Evolutionary conservation across 1,140 invertebrate species (phyloP), one percentile per base, ranked within the genome.

Genomic region (Monomorium pharaonis): DNA sequence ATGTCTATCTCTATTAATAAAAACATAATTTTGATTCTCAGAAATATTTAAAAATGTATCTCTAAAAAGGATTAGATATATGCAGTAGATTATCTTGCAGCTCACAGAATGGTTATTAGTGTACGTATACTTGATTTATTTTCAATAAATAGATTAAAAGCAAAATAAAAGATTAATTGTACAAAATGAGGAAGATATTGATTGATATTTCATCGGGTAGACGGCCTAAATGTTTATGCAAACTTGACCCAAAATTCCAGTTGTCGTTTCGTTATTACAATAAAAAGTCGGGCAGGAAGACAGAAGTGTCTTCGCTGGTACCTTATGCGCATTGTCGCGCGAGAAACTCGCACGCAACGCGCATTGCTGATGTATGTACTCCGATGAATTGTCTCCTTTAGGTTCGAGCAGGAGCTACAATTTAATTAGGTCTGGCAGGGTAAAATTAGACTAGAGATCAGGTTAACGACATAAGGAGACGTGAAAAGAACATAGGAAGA

Each of bases 201-300:
- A 88, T 80, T 47, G 56, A 37, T 2, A 27, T 56, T 56, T 78
- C 9, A n/a, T 74, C 56, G 30, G 10, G 7, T 44, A 42, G 49
- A 54, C 65, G 87, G 51, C 90, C 91, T 89, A 76, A 87, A 92
- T 92, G 81, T 62, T 90, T 92, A 90, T 91, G 90, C 81, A 90
- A 89, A 93, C 72, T 86, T 69, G 92, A 93, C 91, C 92, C 84
- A 84, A 88, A 91, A 92, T 87, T 90, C 86, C 81, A 91, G 90
- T 92, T 91, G 86, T 67, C 83, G 24, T 81, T 83, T 88, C 65
- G 85, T 91, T 91, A 85, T 92, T 83, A 86, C 65, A 56, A 67
- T 51, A 18, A 86, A 84, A 90, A 88, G 86, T 88, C 86, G 85
- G 87, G 62, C 77, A 76, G 74, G 60, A 76, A 69, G 65, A 86